Evolutionary conservation across 2,797 vertebrate genomes (phyloP).

Genomic region (Ctenochaetus hawaiiensis): DNA sequence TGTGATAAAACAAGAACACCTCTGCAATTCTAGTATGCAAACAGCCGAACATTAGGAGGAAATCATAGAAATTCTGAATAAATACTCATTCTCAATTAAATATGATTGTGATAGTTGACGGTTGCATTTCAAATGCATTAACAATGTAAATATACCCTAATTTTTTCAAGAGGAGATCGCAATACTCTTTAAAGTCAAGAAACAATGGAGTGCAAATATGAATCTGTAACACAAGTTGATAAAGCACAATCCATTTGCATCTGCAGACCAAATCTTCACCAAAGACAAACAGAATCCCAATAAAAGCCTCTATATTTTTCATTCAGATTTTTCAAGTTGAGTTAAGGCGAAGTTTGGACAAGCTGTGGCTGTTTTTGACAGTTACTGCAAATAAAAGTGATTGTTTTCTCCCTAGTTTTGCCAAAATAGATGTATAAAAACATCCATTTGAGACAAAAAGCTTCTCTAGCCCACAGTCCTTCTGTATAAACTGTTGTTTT

Average conservation of each 20-base stretch:
- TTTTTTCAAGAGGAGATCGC: slow-evolving; percentile 44
- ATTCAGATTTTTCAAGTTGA: slow-evolving; percentile 1
- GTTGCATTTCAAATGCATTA: slow-evolving; percentile 72
- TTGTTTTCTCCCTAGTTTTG: not conserved
- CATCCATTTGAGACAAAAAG: not conserved
- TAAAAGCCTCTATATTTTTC: slow-evolving; percentile 13
- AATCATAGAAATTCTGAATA: slow-evolving; percentile 59
- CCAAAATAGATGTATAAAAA: slow-evolving; percentile 4
- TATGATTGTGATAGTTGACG: slow-evolving; percentile 53
- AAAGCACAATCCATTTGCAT: slow-evolving; percentile 40
- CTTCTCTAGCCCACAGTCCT: slow-evolving; percentile 12
- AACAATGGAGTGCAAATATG: slow-evolving; percentile 56
- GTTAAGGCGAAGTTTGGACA: slow-evolving; percentile 6
- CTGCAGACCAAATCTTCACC: slow-evolving; percentile 19
- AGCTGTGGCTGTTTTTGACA: slow-evolving; percentile 5
- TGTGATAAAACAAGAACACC: slow-evolving; percentile 49
- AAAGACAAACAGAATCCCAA: slow-evolving; percentile 24
- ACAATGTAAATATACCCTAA: slow-evolving; percentile 58
- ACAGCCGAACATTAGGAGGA: slow-evolving; percentile 53
- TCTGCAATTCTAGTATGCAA: slow-evolving; percentile 69
- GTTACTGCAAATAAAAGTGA: not conserved
- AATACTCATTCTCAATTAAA: slow-evolving; percentile 69
- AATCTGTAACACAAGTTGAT: slow-evolving; percentile 19
- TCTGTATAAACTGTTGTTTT: slow-evolving; percentile 73
- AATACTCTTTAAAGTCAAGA: slow-evolving; percentile 41